Evolutionary conservation across 1,140 invertebrate genomes (phyloP).

Genomic region (Drosophila kanapiae): DNA sequence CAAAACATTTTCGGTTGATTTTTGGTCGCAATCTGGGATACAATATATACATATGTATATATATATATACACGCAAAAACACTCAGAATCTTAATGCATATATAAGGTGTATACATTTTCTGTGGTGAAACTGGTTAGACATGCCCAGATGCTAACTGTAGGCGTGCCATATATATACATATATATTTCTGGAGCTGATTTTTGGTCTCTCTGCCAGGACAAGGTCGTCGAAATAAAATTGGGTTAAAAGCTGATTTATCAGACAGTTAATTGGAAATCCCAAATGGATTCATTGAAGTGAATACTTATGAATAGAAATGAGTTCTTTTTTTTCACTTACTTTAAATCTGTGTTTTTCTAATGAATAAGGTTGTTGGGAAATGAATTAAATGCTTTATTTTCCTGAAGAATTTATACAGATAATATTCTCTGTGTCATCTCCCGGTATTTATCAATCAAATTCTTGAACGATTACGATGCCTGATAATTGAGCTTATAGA

Average conservation of each 20-base stretch:
- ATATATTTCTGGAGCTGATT: constrained; percentile 9
- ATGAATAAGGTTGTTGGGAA: too few relatives aligned
- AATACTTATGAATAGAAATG: not conserved
- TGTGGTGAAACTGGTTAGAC: constrained; percentile 58
- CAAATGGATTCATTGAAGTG: not conserved
- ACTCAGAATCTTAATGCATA: constrained; percentile 2
- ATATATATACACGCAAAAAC: not conserved
- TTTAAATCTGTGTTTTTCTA: too few relatives aligned
- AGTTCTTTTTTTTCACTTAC: too few relatives aligned
- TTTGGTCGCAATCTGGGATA: constrained; percentile 52
- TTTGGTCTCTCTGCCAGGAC: constrained; percentile 19
- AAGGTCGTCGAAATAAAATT: constrained; percentile 45
- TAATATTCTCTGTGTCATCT: constrained; percentile 1
- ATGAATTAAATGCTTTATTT: too few relatives aligned
- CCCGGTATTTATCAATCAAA: constrained; percentile 9
- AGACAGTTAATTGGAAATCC: not conserved
- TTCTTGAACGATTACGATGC: constrained; percentile 21
- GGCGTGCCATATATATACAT: constrained; percentile 39
- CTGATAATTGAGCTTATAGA: constrained; percentile 20
- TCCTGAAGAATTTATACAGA: too few relatives aligned
- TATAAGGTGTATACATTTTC: too few relatives aligned
- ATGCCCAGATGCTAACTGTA: constrained; percentile 38
- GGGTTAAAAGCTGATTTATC: constrained; percentile 38
- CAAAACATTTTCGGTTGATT: constrained; percentile 63
- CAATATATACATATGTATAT: not conserved